phyloP scores from a whole-genome alignment of 92 coral and sea anemone species.

The Phenganax marumi region DNA sequence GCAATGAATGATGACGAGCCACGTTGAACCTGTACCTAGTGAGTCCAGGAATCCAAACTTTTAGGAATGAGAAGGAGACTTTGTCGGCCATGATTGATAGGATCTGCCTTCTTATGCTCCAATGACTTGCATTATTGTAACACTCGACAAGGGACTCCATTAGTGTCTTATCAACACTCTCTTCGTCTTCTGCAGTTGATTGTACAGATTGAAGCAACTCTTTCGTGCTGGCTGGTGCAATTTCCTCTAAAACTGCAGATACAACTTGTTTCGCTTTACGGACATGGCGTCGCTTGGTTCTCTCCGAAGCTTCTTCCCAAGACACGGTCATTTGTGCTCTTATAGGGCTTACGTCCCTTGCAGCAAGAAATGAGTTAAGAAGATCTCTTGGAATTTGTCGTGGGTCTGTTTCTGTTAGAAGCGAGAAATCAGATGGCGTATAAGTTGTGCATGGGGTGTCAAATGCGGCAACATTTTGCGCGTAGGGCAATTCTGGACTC shows the following conservation, averaged over 20 bases:
- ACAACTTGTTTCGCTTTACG: conserved; percentile 51
- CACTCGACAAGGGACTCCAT: conserved; percentile 53
- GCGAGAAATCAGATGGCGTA: too few relatives aligned
- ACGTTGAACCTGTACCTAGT: conserved; percentile 19
- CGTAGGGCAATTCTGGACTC: too few relatives aligned
- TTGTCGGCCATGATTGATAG: conserved; percentile 45
- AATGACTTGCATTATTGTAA: conserved; percentile 49
- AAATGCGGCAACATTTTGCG: too few relatives aligned
- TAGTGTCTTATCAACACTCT: conserved; percentile 1
- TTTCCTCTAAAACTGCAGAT: background rate
- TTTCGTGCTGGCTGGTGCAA: conserved; percentile 42
- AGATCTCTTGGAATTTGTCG: too few relatives aligned
- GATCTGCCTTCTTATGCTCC: conserved; percentile 17
- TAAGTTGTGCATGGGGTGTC: too few relatives aligned
- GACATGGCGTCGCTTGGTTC: conserved; percentile 51
- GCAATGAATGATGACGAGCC: conserved; percentile 16
- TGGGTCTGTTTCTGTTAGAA: too few relatives aligned
- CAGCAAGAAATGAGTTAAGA: conserved; percentile 46
- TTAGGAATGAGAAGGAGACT: conserved; percentile 31
- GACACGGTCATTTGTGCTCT: conserved; percentile 36
- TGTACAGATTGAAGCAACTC: conserved; percentile 34
- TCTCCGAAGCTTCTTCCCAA: conserved; percentile 54
- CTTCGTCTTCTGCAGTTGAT: conserved; percentile 40
- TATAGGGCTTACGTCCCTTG: conserved; percentile 58
- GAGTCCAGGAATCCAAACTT: conserved; percentile 45